Conservation (phyloP, 2,797 vertebrate species). For the Diceros bicornis region DNA sequence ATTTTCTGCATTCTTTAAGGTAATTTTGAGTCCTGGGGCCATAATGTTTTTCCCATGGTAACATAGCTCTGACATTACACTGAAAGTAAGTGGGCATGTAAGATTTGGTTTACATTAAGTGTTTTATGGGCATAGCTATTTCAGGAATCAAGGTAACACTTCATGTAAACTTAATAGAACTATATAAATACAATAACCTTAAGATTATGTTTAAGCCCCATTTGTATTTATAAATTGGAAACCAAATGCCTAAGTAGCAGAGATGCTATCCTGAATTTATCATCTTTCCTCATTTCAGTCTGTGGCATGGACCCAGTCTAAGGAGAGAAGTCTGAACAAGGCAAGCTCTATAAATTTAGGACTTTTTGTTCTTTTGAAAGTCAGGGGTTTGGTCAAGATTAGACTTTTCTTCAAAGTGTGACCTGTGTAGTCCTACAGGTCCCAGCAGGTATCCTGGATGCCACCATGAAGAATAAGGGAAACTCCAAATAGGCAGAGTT, state of each 20-base stretch:
- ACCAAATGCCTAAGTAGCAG: neutral
- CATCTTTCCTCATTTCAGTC: neutral
- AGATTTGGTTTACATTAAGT: neutral
- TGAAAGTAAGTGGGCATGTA: neutral
- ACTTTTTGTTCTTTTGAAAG: neutral
- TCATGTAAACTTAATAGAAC: neutral
- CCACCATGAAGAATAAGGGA: neutral
- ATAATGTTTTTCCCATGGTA: neutral
- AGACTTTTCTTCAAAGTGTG: neutral
- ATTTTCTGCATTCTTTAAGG: conserved; percentile 72
- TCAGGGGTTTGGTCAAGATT: neutral
- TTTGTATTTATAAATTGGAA: conserved; percentile 19
- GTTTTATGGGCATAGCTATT: conserved; percentile 17
- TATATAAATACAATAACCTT: neutral
- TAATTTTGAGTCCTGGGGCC: conserved; percentile 55
- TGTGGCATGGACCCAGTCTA: neutral
- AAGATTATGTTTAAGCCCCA: neutral
- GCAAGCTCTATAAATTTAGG: neutral
- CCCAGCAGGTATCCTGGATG: neutral
- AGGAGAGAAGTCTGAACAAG: neutral
- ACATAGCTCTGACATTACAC: conserved; percentile 13
- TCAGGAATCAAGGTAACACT: conserved; percentile 39
- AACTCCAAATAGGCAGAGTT: neutral
- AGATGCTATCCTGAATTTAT: neutral
- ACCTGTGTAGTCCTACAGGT: neutral